Base-by-base conservation (phyloP, 2,113 vertebrate genomes). In the Hippopotamus amphibius region DNA sequence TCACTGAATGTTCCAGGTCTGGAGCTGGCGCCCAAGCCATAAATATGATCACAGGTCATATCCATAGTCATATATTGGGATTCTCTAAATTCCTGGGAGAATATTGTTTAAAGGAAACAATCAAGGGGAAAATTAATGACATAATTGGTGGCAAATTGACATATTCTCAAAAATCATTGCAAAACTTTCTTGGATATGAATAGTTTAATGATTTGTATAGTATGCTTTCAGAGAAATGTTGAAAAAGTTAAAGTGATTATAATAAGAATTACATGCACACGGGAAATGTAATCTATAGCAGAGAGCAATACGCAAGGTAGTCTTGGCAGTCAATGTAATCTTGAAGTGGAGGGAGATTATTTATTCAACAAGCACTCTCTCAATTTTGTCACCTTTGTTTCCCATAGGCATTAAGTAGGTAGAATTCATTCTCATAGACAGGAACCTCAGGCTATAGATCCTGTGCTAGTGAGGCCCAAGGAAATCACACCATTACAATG, bases 401-500 rank as follows among this genome's bases (percentile, higher is more conserved):
- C 33, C 16, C 50, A 21, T n/a, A 13, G 16, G 92, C n/a, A 1
- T 83, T 97, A 28, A 26, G 50, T 41, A 71, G 85, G 5, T 22
- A 81, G 5, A 79, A 86, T 86, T 92, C 24, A 21, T 95, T 96
- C 80, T 61, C 63, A 79, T 17, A 15, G 63, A 74, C 76, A 65
- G 4, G 21, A 96, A 65, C 12, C 68, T 80, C 66, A 82, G 93
- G 48, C 22, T 87, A 66, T 7, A 91, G 26, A 10, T 86, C 5
- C n/a, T 90, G 68, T 86, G 65, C 74, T 94, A 83, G 24, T 11
- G 24, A 94, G 48, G n/a, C 48, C 89, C 90, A 90, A 96, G 71
- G 90, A 98, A 92, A 93, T 46, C 85, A 46, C 22, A n/a, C 22
- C 69, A 90, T 76, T 82, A 30, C 22, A 72, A 21, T 26, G 41